Evolutionary conservation across 1,140 invertebrate genomes (phyloP), one percentile per base, ranked within the genome.

Genomic region (Xylocopa sonorina): DNA sequence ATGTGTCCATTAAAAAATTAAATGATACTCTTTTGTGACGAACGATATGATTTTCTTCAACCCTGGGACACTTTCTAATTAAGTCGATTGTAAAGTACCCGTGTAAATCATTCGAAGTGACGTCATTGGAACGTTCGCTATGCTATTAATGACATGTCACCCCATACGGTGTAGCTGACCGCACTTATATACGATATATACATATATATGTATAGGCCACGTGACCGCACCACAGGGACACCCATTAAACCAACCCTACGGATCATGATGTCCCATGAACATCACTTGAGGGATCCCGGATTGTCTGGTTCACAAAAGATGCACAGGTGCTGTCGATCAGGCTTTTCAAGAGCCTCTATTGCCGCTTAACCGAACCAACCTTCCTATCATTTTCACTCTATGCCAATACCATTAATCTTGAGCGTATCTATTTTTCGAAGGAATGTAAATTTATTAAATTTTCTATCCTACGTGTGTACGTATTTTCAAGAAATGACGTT

Each of bases 231-330:
- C 78, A 53, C 27, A 18, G 78, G 81, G 66, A 80, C 73, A 71
- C 60, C 79, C 79, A 81, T 81, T 81, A 81, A 60, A 81, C 57
- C 79, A 50, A 81, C 73, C 79, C 79, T 24, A 73, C 77, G 58
- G 69, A 72, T 72, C 77, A 78, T 78, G 77, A 78, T 78, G 77
- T 78, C 77, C 77, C 69, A 78, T 78, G 77, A 78, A 78, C 77
- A 78, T 73, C 77, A 73, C 69, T 73, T 55, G 77, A 78, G 77
- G 77, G 69, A 29, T 24, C 38, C 68, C 5, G 58, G 41, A 78
- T 72, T 72, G 77, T 64, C 57, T 71, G 48, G 77, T 72, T 63
- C 58, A 63, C 77, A 78, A 73, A 73, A 51, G 77, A 27, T 68
- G 10, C 69, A 62, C 77, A 78, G 77, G 77, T 78, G 77, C 27